phyloP scores from a whole-genome alignment of 2,113 vertebrate genomes.

The Campylorhamphus procurvoides region DNA sequence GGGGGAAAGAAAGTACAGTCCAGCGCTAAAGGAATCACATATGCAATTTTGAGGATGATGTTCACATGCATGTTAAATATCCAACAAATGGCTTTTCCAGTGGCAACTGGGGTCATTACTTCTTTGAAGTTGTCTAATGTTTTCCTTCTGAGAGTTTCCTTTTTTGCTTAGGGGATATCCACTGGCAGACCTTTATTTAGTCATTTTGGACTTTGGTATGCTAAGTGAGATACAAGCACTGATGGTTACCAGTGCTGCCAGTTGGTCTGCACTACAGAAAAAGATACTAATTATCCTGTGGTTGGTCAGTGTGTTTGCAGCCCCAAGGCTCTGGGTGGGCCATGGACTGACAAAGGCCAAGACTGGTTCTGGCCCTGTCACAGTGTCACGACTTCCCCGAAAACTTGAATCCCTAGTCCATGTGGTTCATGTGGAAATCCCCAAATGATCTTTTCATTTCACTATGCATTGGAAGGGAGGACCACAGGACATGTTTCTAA shows the following conservation, averaged over 20 bases:
- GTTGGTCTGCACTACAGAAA: neutral
- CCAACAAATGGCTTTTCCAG: neutral
- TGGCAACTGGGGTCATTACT: neutral
- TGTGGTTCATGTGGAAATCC: neutral
- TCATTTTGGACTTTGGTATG: neutral
- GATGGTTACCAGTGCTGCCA: neutral
- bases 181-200: neutral
- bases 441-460: neutral
- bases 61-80: neutral
- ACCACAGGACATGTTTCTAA: neutral
- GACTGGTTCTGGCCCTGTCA: fast-evolving
- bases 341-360: neutral
- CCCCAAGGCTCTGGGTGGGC: neutral
- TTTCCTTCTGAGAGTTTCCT: neutral
- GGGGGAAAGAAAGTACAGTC: neutral
- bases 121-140: neutral
- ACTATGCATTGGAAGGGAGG: neutral
- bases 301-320: fast-evolving
- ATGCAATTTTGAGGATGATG: neutral
- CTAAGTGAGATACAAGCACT: neutral
- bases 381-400: fast-evolving
- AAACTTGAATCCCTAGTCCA: neutral
- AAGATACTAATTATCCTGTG: neutral
- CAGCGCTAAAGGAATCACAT: neutral
- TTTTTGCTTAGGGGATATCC: neutral